Conservation (phyloP, 2,113 vertebrate genomes). For the Pandion haliaetus region DNA sequence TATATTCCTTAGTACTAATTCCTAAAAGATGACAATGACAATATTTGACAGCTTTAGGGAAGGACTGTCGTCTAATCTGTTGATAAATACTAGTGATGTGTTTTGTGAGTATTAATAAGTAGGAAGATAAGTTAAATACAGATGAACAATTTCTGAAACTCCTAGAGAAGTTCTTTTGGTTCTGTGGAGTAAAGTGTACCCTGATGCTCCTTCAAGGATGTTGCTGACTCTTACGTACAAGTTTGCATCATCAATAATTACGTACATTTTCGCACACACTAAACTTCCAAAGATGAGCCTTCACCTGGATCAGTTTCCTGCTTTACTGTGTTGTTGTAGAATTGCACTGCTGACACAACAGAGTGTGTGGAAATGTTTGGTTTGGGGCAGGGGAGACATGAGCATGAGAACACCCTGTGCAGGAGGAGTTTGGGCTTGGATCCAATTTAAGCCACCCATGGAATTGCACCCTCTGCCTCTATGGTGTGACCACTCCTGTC, state of each 20-base stretch:
- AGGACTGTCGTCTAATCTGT: background rate
- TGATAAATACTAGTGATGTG: background rate
- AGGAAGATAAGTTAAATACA: background rate
- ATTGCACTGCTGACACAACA: background rate
- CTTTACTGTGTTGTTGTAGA: background rate
- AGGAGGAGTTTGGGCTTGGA: background rate
- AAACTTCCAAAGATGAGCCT: background rate
- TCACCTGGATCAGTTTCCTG: background rate
- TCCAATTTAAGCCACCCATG: rapidly evolving
- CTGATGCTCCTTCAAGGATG: background rate
- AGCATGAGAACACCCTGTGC: rapidly evolving
- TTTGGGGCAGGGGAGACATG: background rate
- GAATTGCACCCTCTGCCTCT: background rate
- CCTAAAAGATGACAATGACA: background rate
- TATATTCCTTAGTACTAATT: background rate
- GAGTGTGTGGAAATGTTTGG: background rate
- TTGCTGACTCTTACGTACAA: background rate
- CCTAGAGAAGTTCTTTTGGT: background rate
- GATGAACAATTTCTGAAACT: background rate
- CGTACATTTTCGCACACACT: background rate
- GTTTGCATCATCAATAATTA: background rate
- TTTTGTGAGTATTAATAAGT: background rate
- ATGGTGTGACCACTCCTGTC: rapidly evolving
- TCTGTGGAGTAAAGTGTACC: background rate
- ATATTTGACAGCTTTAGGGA: background rate